Conservation (phyloP, 2,797 vertebrate species). For the Chaetophractus vellerosus region DNA sequence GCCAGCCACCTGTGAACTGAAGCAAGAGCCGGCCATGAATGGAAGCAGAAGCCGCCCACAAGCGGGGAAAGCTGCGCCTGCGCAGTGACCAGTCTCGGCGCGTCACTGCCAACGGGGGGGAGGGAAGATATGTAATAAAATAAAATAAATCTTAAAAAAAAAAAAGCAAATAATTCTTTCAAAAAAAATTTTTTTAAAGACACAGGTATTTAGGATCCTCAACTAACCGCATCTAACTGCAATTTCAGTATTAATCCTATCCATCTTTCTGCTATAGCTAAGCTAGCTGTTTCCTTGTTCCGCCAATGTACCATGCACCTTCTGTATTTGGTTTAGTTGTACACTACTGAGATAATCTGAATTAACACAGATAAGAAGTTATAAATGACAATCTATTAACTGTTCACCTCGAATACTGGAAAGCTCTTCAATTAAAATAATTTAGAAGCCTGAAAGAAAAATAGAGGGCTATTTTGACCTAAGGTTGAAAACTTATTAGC, state of each 20-base stretch:
- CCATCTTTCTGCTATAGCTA: not conserved
- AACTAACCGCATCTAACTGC: not conserved
- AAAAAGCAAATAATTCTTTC: too few relatives aligned
- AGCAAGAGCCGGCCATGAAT: too few relatives aligned
- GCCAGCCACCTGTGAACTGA: too few relatives aligned
- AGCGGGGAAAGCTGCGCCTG: too few relatives aligned
- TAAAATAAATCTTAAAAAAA: too few relatives aligned
- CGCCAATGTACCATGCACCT: not conserved
- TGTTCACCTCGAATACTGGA: not conserved
- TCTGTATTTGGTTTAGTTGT: not conserved
- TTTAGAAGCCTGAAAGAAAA: not conserved
- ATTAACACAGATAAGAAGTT: not conserved
- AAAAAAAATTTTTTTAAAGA: too few relatives aligned
- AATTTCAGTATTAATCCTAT: not conserved
- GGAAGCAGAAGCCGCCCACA: too few relatives aligned
- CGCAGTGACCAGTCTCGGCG: too few relatives aligned
- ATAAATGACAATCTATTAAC: not conserved
- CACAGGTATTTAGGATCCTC: not conserved
- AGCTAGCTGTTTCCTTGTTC: not conserved
- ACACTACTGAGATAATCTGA: not conserved
- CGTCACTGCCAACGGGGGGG: too few relatives aligned
- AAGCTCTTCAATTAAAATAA: not conserved
- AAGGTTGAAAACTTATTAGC: not conserved
- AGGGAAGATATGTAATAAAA: too few relatives aligned
- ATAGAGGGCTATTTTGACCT: not conserved